A percentile compares a stretch with the other conserved stretches of the same genome.
Conservation (phyloP, 2,888 invertebrate species). For the Euclidia mi region DNA sequence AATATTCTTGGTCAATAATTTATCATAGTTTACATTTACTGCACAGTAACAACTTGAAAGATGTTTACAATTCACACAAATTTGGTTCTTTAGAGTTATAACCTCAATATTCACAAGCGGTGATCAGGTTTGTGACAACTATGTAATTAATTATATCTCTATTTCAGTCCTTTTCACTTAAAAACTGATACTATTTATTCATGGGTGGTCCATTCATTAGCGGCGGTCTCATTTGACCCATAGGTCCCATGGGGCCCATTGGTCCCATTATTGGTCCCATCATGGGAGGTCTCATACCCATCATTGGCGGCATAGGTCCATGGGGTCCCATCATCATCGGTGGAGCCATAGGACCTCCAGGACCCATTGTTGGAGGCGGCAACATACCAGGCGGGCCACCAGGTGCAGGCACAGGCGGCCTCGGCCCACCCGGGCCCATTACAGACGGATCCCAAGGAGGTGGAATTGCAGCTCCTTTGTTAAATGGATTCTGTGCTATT, state of each 20-base stretch:
- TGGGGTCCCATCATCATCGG: slow-evolving; percentile 96
- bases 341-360: slow-evolving; percentile 92
- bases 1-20: too few relatives aligned
- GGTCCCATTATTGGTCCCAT: slow-evolving; percentile 91
- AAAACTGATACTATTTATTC: slow-evolving; percentile 77
- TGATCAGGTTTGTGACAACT: slow-evolving; percentile 29
- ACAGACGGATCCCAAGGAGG: slow-evolving; percentile 93
- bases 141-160: slow-evolving; percentile 20
- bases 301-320: slow-evolving; percentile 94
- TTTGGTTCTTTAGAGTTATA: too few relatives aligned
- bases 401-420: slow-evolving; percentile 87
- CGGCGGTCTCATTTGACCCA: slow-evolving; percentile 94
- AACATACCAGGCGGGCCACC: slow-evolving; percentile 92
- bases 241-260: slow-evolving; percentile 91
- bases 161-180: slow-evolving; percentile 27
- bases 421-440: slow-evolving; percentile 89
- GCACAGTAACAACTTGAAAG: too few relatives aligned
- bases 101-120: slow-evolving; percentile 41
- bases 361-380: slow-evolving; percentile 90
- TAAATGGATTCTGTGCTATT: slow-evolving; percentile 97
- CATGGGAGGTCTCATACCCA: slow-evolving; percentile 91
- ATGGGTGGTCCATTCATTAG: slow-evolving; percentile 93
- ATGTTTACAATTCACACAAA: too few relatives aligned
- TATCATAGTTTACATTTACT: too few relatives aligned
- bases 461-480: slow-evolving; percentile 94